Evolutionary conservation across 2,113 vertebrate species (phyloP).

Genomic region (Eidolon helvum): DNA sequence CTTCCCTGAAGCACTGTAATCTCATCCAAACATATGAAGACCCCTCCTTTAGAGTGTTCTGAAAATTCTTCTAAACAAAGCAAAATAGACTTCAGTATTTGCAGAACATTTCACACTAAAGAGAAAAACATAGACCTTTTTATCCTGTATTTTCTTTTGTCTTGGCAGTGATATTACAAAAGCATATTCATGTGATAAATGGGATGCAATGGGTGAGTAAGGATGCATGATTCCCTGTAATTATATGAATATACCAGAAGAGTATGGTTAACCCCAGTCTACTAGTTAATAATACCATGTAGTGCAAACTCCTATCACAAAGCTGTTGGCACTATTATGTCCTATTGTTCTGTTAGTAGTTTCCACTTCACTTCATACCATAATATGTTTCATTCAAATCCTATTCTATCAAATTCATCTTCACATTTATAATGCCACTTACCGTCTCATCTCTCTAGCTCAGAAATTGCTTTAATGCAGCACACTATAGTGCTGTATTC

Average conservation of each 20-base stretch:
- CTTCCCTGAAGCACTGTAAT: background rate
- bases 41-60: background rate
- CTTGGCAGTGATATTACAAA: background rate
- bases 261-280: background rate
- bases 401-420: constrained; percentile 7
- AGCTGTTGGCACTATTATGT: background rate
- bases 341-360: constrained; percentile 24
- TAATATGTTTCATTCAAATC: constrained; percentile 42
- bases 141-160: background rate
- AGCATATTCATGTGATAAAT: background rate
- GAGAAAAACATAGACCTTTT: background rate
- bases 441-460: background rate
- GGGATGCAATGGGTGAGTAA: background rate
- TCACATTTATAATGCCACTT: constrained; percentile 13
- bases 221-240: background rate
- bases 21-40: background rate
- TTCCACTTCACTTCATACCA: constrained; percentile 39
- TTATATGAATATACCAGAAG: background rate
- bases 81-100: background rate
- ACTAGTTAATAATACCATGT: constrained; percentile 17
- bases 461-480: constrained; percentile 1
- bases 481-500: background rate
- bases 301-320: background rate
- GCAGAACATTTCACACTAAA: background rate
- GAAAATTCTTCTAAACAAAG: background rate